These are phyloP conservation scores for Trypoxylon attenuatum DNA, from an alignment of 2,888 invertebrate species.

Conservation along the genomic window DNA sequence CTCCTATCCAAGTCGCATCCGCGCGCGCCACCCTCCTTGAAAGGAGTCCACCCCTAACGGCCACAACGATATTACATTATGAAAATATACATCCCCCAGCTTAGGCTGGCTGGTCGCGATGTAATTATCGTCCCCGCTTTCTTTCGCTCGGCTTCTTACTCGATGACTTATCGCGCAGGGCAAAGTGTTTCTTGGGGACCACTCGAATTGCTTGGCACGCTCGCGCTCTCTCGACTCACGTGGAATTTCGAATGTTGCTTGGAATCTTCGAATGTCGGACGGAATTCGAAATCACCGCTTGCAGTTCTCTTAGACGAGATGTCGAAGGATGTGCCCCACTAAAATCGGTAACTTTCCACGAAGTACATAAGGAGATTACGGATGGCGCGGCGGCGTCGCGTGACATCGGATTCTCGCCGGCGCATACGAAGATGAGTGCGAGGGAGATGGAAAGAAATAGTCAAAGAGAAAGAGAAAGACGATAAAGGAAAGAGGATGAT, in stretches of 20 bases:
- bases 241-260: no score
- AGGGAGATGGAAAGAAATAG: not conserved
- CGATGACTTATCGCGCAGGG: no score
- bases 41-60: slow-evolving; percentile 54
- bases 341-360: slow-evolving; percentile 59
- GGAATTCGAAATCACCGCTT: no score
- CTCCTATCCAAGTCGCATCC: no score
- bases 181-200: no score
- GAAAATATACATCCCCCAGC: slow-evolving; percentile 64
- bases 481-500: slow-evolving; percentile 15
- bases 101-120: slow-evolving; percentile 59
- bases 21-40: slow-evolving; percentile 50
- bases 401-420: slow-evolving; percentile 12
- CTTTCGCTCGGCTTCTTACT: not conserved
- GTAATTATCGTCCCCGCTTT: slow-evolving; percentile 54
- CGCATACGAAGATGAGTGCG: not conserved
- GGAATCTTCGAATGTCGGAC: no score
- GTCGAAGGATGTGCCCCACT: not conserved
- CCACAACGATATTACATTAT: slow-evolving; percentile 67
- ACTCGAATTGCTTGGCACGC: no score
- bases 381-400: slow-evolving; percentile 21
- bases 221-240: no score
- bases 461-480: slow-evolving; percentile 5
- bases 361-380: slow-evolving; percentile 35
- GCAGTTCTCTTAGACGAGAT: no score